Evolutionary conservation across 2,113 vertebrate genomes (phyloP), one percentile per base, ranked within the genome.

Genomic region (Amazona vittata): DNA sequence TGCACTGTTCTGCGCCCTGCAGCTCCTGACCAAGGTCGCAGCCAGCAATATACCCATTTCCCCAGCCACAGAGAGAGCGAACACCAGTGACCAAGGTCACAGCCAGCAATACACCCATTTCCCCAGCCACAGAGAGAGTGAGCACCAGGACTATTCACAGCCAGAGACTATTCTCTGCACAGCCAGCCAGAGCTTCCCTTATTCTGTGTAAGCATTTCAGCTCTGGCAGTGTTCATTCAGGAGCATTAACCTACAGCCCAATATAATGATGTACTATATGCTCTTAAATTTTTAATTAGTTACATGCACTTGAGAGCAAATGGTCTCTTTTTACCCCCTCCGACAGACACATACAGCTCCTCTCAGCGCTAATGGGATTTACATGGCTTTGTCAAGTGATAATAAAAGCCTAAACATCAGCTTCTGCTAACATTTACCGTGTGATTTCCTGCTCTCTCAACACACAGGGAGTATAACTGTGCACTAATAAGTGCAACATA

Each of bases 281-380:
- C 73, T 84, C 9, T 93, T 96, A 90, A 90, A 94, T 94, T 92
- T 95, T 94, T 96, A 92, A 92, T 96, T 89, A 89, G 69, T 89
- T 84, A 76, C 44, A 86, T 37, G 68, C 65, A 79, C 80, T 92
- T 0, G 1, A 82, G 60, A 90, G 85, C 64, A 93, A 96, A 92
- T 55, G 76, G 76, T 83, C 46, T 75, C 37, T 70, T 79, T 74
- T 41, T 41, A 41, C 29, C 0, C 41, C 82, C 22, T 71, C 39
- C 20, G 39, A 31, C 75, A 68, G 9, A 81, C 55, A 64, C 47
- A 31, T 1, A 62, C 33, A 84, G 52, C 69, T 86, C 73, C 60
- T 75, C 47, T 79, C 69, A 41, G 80, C 9, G 1, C 77, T 93
- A 92, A 93, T 91, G 90, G 86, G 57, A 79, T 89, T 93, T 90